Base-by-base conservation (phyloP, 1,140 invertebrate species). In the Phymastichus coffea region DNA sequence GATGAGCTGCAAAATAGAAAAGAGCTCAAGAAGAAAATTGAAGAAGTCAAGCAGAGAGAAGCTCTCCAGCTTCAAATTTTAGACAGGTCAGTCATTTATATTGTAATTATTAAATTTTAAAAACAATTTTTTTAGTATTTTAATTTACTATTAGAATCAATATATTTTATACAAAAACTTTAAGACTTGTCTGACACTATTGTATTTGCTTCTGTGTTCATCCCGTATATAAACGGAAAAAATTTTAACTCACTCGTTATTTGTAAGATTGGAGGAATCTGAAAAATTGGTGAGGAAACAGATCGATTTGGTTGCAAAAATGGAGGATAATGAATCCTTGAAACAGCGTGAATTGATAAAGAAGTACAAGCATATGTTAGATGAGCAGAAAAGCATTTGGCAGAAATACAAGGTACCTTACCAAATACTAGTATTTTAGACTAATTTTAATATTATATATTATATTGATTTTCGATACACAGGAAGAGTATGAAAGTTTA, bases 221-320 rank as follows among this genome's bases (percentile, higher is more conserved):
- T n/a, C n/a, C n/a, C n/a, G n/a, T n/a, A n/a, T n/a, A n/a, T n/a
- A n/a, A n/a, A n/a, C n/a, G n/a, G n/a, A n/a, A n/a, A n/a, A n/a
- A n/a, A n/a, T n/a, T n/a, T n/a, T n/a, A n/a, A n/a, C n/a, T n/a
- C n/a, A n/a, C n/a, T n/a, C n/a, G n/a, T n/a, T n/a, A n/a, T n/a
- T n/a, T n/a, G n/a, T n/a, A n/a, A n/a, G 59, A 37, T 19, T 62
- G 4, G 33, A 62, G 14, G 60, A 62, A 35, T 57, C 51, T 38
- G 38, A 62, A 25, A 52, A 52, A 48, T 43, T 57, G 1, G 28
- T 46, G 3, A 38, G 2, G 22, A 19, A 23, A 46, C 22, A 62
- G 4, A 12, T 56, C 2, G 48, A 62, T 37, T 9, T 35, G 10
- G 48, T 12, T 7, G 30, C 51, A 35, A 57, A 52, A 48, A 51